A percentile compares a stretch with the other conserved stretches of the same genome.
These are phyloP conservation scores for Merops nubicus DNA, from an alignment of 2,113 vertebrate genomes.

Conservation along the genomic window DNA sequence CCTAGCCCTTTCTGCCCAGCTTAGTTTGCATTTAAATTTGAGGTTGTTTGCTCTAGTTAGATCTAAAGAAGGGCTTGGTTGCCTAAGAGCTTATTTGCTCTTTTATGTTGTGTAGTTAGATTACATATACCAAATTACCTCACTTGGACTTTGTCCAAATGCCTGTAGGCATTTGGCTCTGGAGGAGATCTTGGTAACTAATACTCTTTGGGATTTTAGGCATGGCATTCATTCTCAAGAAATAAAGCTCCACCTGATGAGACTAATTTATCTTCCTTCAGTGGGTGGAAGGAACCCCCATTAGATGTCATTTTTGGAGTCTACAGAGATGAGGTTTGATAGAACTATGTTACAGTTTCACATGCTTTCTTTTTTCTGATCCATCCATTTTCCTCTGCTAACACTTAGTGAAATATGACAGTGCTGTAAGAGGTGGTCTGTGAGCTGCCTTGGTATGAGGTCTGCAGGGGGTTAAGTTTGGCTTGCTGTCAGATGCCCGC, in stretches of 20 bases:
- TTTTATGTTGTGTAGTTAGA: not conserved
- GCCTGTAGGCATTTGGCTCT: not conserved
- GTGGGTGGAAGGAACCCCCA: not conserved
- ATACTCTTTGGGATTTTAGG: not conserved
- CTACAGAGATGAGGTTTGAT: not conserved
- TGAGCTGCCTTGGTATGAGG: not conserved
- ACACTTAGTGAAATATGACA: fast-evolving
- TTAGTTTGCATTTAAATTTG: not conserved
- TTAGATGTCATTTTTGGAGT: not conserved
- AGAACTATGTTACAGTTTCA: not conserved
- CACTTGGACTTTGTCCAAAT: not conserved
- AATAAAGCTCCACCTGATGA: not conserved
- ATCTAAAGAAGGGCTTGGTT: not conserved
- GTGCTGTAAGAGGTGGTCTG: fast-evolving
- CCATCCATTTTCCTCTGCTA: not conserved
- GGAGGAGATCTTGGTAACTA: not conserved
- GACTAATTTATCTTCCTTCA: not conserved
- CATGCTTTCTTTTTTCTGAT: not conserved
- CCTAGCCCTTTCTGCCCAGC: not conserved
- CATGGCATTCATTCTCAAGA: not conserved
- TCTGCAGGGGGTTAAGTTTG: not conserved
- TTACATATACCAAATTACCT: not conserved
- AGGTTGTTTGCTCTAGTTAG: not conserved
- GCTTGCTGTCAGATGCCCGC: not conserved
- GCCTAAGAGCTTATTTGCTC: not conserved